Base-by-base conservation (phyloP, 1,140 invertebrate species). In the Trachymyrmex cornetzi region DNA sequence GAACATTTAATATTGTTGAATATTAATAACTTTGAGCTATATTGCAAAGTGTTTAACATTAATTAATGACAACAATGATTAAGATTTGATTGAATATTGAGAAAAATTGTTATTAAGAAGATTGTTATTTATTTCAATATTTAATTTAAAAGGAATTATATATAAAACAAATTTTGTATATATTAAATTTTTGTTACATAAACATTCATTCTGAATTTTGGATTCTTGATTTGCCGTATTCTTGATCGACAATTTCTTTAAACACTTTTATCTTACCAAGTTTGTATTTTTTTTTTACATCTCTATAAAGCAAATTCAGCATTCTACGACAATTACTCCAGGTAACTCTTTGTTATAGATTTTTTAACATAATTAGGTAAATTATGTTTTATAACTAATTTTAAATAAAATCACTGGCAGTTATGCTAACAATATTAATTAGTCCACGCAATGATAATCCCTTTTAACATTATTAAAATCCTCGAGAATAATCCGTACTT, bases 391-490 rank as follows among this genome's bases (percentile, higher is more conserved):
- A 11, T 71, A 38, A 69, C 24, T 75, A 84, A 84, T 4, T 61
- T 22, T 48, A 3, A 71, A 59, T 27, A 75, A 74, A 84, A 84
- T 84, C 9, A 69, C 14, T 19, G 12, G 7, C 5, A 48, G 14
- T n/a, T 61, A 61, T 12, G 11, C 57, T 74, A 34, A 6, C 11
- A 59, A 72, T 34, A 38, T 48, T 84, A 84, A 75, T 48, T 3
- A 7, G 3, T 74, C 11, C 12, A 74, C 16, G 16, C 19, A 82
- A 30, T 50, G 80, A 30, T 75, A 38, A 75, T 84, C 80, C 55
- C 69, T 84, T 57, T 84, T 84, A 75, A 75, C 55, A 24, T 50
- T 2, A 27, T 61, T 61, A 61, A 75, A 50, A 74, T 5, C 38
- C 38, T 48, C 16, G 0, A 61, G 34, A 74, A 63, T 81, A 71